These are phyloP conservation scores for Lepidonotus clava DNA, from an alignment of 2,888 invertebrate genomes.

Conservation along the genomic window DNA sequence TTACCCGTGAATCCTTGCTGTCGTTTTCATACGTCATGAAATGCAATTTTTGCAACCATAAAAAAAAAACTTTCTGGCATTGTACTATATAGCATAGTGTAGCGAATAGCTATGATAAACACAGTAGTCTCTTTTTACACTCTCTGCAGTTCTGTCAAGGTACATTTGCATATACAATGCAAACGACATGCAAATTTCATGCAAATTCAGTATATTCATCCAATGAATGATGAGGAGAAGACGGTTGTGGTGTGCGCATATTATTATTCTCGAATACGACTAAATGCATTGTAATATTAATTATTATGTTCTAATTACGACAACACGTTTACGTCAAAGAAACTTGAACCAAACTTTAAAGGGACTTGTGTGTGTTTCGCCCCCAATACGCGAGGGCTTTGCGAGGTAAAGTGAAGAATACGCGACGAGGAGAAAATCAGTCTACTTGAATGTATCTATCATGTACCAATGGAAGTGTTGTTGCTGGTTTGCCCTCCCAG, in stretches of 20 bases:
- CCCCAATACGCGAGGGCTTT: neutral
- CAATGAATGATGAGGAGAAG: constrained; percentile 50
- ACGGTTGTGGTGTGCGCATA: constrained; percentile 47
- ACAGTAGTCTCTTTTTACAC: constrained; percentile 47
- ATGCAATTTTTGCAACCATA: constrained; percentile 54
- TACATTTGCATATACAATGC: constrained; percentile 52
- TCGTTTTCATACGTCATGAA: constrained; percentile 54
- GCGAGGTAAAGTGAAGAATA: no score
- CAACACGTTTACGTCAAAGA: constrained; percentile 51
- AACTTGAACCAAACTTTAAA: constrained; percentile 41
- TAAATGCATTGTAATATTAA: constrained; percentile 52
- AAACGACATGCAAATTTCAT: constrained; percentile 50
- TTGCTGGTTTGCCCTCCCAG: no score
- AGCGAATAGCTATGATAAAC: constrained; percentile 47
- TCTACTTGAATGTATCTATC: constrained; percentile 41
- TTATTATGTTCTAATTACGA: constrained; percentile 47
- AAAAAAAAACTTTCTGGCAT: constrained; percentile 50
- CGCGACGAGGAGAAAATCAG: neutral
- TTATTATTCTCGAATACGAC: neutral
- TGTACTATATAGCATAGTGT: constrained; percentile 53
- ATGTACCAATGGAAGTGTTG: neutral
- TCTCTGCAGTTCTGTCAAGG: constrained; percentile 49
- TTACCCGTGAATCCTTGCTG: constrained; percentile 47
- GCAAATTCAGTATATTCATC: constrained; percentile 54
- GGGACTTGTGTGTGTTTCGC: constrained; percentile 42